Base-by-base conservation (phyloP, 2,888 invertebrate genomes). In the Coleophora deauratella region DNA sequence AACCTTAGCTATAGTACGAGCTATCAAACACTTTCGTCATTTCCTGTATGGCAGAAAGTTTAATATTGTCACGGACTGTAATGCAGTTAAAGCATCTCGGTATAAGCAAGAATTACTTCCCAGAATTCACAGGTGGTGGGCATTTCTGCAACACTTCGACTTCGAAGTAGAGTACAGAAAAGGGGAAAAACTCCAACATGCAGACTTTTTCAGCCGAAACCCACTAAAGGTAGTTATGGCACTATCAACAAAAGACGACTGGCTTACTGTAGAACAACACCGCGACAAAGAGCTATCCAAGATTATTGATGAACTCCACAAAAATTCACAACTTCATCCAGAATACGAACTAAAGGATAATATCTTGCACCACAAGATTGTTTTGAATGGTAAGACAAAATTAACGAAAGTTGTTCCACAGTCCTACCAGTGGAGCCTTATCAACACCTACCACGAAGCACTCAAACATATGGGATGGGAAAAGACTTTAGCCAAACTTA, bases 101-200 rank as follows among this genome's bases (percentile, higher is more conserved):
- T 39, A 51, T 9, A 57, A 57, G 39, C 43, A 51, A n/a, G 52
- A 57, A 1, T 32, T 58, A 1, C 21, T 52, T 0, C 54, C 54
- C 1, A 35, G 55, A 1, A 42, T 46, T n/a, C 49, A n/a, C 12
- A n/a, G 49, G 1, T 49, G 49, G 49, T 49, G 44, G 49, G 32
- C 46, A 1, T 49, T 28, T 8, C 4, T 48, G n/a, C 48, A 48
- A 11, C 9, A 32, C 1, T 45, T 33, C 14, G 34, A 45, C 0
- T 48, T 48, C 27, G 44, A 46, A 15, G 38, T 14, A 14, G 36
- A 36, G 11, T 36, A 36, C 11, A 9, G 36, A n/a, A 4, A 36
- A 27, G 27, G 36, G 2, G 10, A 27, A 2, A 21, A n/a, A 4
- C 6, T 36, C 6, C 6, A 36, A n/a, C 36, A 36, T n/a, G 11